Percentiles rank a stretch among this genome's conserved stretches.
Conservation (phyloP, 2,888 invertebrate genomes). For the Drosophila koepferae region DNA sequence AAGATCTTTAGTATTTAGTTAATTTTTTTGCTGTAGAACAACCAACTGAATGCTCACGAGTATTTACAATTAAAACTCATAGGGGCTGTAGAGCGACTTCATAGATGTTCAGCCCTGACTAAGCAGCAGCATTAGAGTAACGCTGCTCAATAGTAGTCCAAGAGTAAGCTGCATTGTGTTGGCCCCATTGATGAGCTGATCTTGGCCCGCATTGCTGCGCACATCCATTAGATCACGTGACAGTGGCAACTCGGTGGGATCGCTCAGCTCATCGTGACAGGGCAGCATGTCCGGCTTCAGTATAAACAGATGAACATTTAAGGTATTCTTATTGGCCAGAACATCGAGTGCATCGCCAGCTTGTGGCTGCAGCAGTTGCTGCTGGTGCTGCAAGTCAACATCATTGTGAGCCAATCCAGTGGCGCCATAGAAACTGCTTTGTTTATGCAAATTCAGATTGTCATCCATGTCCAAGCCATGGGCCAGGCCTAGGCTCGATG, state of each 20-base stretch:
- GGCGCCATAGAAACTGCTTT: conserved; percentile 63
- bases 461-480: conserved; percentile 73
- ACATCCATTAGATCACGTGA: conserved; percentile 86
- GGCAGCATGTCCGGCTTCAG: conserved; percentile 87
- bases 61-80: conserved; percentile 69
- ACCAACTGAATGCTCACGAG: conserved; percentile 55
- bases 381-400: conserved; percentile 56
- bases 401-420: conserved; percentile 58
- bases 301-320: conserved; percentile 85
- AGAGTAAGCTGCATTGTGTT: conserved; percentile 17
- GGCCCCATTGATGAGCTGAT: conserved; percentile 51
- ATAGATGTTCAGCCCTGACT: conserved; percentile 36
- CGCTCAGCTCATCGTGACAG: conserved; percentile 88
- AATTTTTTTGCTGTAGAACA: conserved; percentile 32
- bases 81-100: conserved; percentile 1
- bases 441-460: conserved; percentile 76
- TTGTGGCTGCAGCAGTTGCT: conserved; percentile 38
- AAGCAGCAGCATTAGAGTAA: conserved; percentile 16
- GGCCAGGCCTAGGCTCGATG: conserved; percentile 40
- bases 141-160: conserved; percentile 11
- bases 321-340: conserved; percentile 64
- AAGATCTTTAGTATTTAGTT: conserved; percentile 27
- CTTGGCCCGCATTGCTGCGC: conserved; percentile 80
- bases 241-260: conserved; percentile 88
- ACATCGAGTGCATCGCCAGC: conserved; percentile 58